Base-by-base conservation (phyloP, 35 echinoderm and acorn worm genomes). In the Patiria miniata region DNA sequence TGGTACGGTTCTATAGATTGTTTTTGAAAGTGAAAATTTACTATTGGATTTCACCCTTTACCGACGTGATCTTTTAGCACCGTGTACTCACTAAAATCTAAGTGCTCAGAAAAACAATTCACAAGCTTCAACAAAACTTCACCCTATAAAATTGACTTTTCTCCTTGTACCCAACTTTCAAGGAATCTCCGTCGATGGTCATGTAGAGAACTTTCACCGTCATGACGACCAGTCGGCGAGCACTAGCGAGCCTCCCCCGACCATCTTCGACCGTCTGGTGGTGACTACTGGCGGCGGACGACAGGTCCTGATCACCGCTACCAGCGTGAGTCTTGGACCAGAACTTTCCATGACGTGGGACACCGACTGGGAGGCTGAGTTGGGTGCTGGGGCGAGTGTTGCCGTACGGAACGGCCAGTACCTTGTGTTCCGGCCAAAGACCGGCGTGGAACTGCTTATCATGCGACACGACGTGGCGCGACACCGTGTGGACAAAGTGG, bases 361-460 rank as follows among this genome's bases (percentile, higher is more conserved):
- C 22, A 38, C 82, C 12, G 34, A 84, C 38, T 84, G 82, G 82
- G 65, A 73, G 26, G 36, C 10, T 8, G 37, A 38, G 23, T 28
- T 61, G 30, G 28, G 7, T 10, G 82, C 29, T 2, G 44, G 44
- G 1, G 53, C 37, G 16, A 18, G 36, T 14, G 22, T 84, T 2
- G 5, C 9, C 8, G 53, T 58, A 16, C 37, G 52, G 14, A 52
- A 84, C 19, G 51, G 53, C 2, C 51, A 84, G 38, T 84, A 78
- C 53, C 50, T 90, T 61, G 19, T 73, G 15, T 37, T 90, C 37
- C 23, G 22, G 16, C 40, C 69, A 6, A 69, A 50, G 26, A 68
- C 78, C 15, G 87, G 78, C 23, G 40, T 90, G 7, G 36, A 50
- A 51, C 60, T 90, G 42, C 36, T 84, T 16, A 29, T 90, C 10